These are phyloP conservation scores for Glossophaga mutica DNA, from an alignment of 2,797 vertebrate genomes.

Conservation along the genomic window DNA sequence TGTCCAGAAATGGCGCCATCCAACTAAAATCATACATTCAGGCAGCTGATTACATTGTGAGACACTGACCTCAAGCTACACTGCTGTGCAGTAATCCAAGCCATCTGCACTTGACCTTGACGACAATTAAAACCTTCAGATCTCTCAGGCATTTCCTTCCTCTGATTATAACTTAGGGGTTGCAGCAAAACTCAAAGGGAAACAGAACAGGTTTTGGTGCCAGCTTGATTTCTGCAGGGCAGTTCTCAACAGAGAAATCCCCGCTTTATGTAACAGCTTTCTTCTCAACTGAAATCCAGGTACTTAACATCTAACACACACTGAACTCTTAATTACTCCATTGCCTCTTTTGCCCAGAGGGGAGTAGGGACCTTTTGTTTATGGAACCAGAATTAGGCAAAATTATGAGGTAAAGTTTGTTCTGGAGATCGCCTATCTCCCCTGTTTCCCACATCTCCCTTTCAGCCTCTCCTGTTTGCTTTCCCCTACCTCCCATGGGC, in stretches of 20 bases:
- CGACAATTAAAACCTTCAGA: slow-evolving; percentile 82
- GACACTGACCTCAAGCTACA: slow-evolving; percentile 76
- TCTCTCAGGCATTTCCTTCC: slow-evolving; percentile 85
- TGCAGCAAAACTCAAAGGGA: slow-evolving; percentile 72
- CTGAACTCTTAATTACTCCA: background rate
- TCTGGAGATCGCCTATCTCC: background rate
- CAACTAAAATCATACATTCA: slow-evolving; percentile 36
- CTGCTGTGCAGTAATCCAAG: slow-evolving; percentile 77
- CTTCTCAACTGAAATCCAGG: slow-evolving; percentile 60
- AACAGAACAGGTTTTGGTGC: slow-evolving; percentile 66
- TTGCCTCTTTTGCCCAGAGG: background rate
- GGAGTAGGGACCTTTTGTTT: background rate
- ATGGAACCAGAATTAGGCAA: background rate
- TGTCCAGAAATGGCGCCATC: slow-evolving; percentile 65
- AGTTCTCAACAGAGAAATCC: slow-evolving; percentile 49
- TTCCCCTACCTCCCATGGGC: background rate
- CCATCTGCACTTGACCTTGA: slow-evolving; percentile 71
- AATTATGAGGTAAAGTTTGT: background rate
- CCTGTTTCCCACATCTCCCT: background rate
- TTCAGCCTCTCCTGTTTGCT: background rate
- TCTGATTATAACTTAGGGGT: slow-evolving; percentile 80
- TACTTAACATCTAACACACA: slow-evolving; percentile 7
- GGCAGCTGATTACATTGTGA: slow-evolving; percentile 64
- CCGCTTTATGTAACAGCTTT: slow-evolving; percentile 40
- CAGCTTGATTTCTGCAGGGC: slow-evolving; percentile 64